Percentiles rank a stretch among this genome's conserved stretches.
These are phyloP conservation scores for Meandrusa payeni DNA, from an alignment of 2,888 invertebrate genomes.

Conservation along the genomic window DNA sequence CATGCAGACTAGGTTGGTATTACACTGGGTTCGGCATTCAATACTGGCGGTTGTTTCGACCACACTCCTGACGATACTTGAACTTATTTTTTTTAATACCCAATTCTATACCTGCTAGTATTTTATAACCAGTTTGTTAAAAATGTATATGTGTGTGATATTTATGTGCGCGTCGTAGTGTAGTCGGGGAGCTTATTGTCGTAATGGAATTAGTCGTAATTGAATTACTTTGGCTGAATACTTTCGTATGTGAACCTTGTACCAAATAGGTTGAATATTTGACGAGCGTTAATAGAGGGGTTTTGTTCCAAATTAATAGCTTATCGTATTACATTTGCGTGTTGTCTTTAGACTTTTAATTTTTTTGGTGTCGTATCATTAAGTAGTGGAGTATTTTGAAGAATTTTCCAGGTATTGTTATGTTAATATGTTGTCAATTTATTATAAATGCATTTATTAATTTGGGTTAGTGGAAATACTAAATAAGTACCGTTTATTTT, in stretches of 20 bases:
- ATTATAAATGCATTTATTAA: too few relatives aligned
- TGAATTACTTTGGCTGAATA: constrained; percentile 58
- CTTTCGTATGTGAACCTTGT: constrained; percentile 19
- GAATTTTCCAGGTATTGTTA: background rate
- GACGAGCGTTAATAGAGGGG: constrained; percentile 18
- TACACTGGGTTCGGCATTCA: constrained; percentile 58
- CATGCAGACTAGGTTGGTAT: constrained; percentile 52
- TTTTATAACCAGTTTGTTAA: constrained; percentile 19
- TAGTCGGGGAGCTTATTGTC: constrained; percentile 49
- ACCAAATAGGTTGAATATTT: constrained; percentile 24
- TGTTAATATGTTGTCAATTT: background rate
- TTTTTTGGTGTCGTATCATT: too few relatives aligned
- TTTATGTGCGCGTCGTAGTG: constrained; percentile 38
- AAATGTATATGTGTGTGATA: constrained; percentile 25
- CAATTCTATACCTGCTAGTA: background rate
- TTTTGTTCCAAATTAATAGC: constrained; percentile 15
- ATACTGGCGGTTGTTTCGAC: constrained; percentile 58
- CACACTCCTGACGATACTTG: constrained; percentile 34
- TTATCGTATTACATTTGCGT: background rate
- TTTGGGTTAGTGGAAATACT: too few relatives aligned
- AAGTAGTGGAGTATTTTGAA: background rate
- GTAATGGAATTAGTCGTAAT: constrained; percentile 75
- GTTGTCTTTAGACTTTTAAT: too few relatives aligned
- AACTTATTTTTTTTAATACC: constrained; percentile 27
- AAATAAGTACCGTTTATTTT: too few relatives aligned